These are phyloP conservation scores for Himalopsyche phryganea DNA, from an alignment of 1,140 invertebrate genomes.

Conservation along the genomic window DNA sequence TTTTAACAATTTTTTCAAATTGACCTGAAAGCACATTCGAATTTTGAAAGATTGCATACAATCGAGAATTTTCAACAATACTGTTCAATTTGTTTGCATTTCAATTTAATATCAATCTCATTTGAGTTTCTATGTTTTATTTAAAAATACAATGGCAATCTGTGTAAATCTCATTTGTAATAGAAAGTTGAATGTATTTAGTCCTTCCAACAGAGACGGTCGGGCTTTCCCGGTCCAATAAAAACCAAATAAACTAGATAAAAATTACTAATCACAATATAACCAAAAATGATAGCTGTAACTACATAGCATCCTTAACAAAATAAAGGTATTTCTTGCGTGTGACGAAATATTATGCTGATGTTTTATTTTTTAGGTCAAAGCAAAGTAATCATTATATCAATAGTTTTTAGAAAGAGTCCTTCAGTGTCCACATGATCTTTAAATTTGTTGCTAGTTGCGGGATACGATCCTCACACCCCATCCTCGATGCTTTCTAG, in stretches of 20 bases:
- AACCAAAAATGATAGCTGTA: slow-evolving; percentile 36
- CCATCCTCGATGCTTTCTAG: slow-evolving; percentile 28
- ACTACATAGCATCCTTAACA: slow-evolving; percentile 33
- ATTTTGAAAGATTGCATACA: slow-evolving; percentile 1
- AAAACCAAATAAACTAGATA: slow-evolving; percentile 35
- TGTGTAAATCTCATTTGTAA: slow-evolving; percentile 22
- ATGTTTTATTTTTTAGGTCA: slow-evolving; percentile 34
- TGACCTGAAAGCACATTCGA: slow-evolving; percentile 21
- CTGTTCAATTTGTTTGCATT: not conserved
- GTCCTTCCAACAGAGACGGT: slow-evolving; percentile 17
- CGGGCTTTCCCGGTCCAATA: slow-evolving; percentile 6
- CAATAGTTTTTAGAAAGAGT: slow-evolving; percentile 28
- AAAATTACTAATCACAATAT: slow-evolving; percentile 34
- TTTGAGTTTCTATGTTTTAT: slow-evolving; percentile 5
- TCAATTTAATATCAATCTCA: not conserved
- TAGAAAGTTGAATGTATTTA: slow-evolving; percentile 26
- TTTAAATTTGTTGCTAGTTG: slow-evolving; percentile 30
- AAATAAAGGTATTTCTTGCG: slow-evolving; percentile 33
- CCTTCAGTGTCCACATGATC: slow-evolving; percentile 28
- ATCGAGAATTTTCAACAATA: not conserved
- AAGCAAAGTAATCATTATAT: slow-evolving; percentile 28
- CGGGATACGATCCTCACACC: slow-evolving; percentile 9
- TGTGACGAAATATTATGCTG: slow-evolving; percentile 32
- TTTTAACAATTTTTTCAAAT: slow-evolving; percentile 25
- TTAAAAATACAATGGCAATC: slow-evolving; percentile 12